Evolutionary conservation across 2,797 vertebrate genomes (phyloP), one percentile per base, ranked within the genome.

Genomic region (Sarcoramphus papa): DNA sequence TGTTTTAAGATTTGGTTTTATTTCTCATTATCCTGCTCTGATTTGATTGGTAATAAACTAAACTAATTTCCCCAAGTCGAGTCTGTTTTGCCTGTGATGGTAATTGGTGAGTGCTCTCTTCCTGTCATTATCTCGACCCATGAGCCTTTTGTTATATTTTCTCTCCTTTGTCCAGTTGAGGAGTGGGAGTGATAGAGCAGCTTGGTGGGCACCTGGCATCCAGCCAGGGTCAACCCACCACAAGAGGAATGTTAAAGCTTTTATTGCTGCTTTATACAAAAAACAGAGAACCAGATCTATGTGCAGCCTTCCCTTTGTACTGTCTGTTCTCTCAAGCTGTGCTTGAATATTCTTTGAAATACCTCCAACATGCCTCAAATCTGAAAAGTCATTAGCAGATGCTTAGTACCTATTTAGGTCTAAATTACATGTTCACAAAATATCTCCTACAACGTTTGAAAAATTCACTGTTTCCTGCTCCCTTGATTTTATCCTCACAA

Each of bases 331-430:
- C 59, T 89, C 77, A 95, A 73, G 33, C 24, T 87, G 48, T 48
- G 10, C 37, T 93, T 70, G 51, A 89, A 80, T 41, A 91, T 54
- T 70, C 45, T 92, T 95, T 92, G 68, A 96, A 91, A 91, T 85
- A 43, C 5, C 9, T 83, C 87, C 75, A 93, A 17, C 17, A 7
- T 43, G 35, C 45, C 33, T 95, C 41, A 81, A 91, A 93, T 56
- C 27, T 68, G 64, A 76, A 59, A 95, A 96, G 37, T 74, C 78
- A 93, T 95, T 94, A 94, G 48, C 60, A 96, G 37, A 72, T 77
- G 31, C 20, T 90, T 85, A 90, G 45, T 88, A 88, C 53, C 14
- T 90, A 62, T 83, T 88, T 88, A 88, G 13, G 31, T 68, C 53
- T 80, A 90, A 94, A 90, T 90, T 68, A 60, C 11, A 47, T 60